Evolutionary conservation across 35 echinoderm and acorn worm species (phyloP).

Genomic region (Amphiura filiformis): DNA sequence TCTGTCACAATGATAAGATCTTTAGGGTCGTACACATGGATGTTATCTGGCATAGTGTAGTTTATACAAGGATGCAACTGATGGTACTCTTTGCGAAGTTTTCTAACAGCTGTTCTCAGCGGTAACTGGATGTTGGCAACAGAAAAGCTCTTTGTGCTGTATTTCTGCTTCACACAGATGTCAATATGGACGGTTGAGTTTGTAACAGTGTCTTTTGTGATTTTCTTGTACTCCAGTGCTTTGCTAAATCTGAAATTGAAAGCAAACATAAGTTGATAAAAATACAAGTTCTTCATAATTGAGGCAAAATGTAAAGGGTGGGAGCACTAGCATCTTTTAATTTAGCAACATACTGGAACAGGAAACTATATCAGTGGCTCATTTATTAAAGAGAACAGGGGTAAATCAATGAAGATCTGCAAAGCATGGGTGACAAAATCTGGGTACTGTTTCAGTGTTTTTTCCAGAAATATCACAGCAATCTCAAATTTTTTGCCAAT

Average conservation of each 20-base stretch:
- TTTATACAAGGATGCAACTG: slow-evolving; percentile 74
- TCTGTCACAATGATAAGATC: slow-evolving; percentile 78
- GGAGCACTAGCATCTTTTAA: too few relatives aligned
- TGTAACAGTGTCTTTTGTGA: slow-evolving; percentile 64
- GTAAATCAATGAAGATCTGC: too few relatives aligned
- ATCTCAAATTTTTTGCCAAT: too few relatives aligned
- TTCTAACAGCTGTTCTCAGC: slow-evolving; percentile 77
- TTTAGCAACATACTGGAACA: too few relatives aligned
- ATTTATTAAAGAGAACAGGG: too few relatives aligned
- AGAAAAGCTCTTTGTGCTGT: slow-evolving; percentile 73
- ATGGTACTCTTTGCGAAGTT: slow-evolving; percentile 80
- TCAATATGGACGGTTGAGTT: slow-evolving; percentile 73
- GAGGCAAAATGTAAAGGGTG: too few relatives aligned
- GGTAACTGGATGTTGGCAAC: slow-evolving; percentile 81
- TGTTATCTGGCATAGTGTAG: slow-evolving; percentile 75
- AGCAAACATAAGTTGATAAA: not conserved
- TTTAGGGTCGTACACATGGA: slow-evolving; percentile 81
- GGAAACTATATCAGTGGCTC: too few relatives aligned
- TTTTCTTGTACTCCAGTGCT: slow-evolving; percentile 84
- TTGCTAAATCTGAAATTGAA: slow-evolving; percentile 51
- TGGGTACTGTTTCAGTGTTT: too few relatives aligned
- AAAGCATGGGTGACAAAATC: too few relatives aligned
- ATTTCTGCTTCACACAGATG: slow-evolving; percentile 78
- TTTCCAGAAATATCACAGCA: too few relatives aligned
- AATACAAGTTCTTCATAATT: too few relatives aligned